phyloP scores from a whole-genome alignment of 2,113 vertebrate species.

The Chascanopsetta lugubris region DNA sequence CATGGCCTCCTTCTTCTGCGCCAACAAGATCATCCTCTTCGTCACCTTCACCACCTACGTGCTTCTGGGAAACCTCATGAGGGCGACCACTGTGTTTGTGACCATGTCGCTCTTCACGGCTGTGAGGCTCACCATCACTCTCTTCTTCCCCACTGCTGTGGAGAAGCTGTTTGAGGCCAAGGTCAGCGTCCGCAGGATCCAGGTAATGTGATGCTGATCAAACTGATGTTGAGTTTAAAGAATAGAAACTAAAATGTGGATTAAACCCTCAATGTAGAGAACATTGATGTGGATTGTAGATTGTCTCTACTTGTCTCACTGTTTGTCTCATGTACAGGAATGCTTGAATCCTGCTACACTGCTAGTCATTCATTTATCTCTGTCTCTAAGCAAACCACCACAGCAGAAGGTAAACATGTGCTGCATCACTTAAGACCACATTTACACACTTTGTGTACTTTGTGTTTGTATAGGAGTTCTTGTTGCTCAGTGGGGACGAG shows the following conservation, averaged over 20 bases:
- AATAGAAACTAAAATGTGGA: no score
- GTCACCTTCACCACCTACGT: slow-evolving; percentile 90
- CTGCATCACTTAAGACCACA: no score
- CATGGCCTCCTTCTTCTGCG: slow-evolving; percentile 92
- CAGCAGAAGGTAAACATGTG: no score
- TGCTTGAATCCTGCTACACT: no score
- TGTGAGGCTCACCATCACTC: slow-evolving; percentile 90
- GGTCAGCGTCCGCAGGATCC: slow-evolving; percentile 90
- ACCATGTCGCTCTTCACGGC: slow-evolving; percentile 87
- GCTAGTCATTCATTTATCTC: no score
- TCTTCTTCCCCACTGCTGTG: slow-evolving; percentile 92
- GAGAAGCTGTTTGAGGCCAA: slow-evolving; percentile 87
- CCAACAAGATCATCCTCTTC: slow-evolving; percentile 93
- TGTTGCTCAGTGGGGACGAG: slow-evolving; percentile 85
- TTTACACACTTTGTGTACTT: not conserved
- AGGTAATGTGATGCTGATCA: slow-evolving; percentile 78
- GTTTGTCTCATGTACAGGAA: no score
- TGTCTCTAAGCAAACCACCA: no score
- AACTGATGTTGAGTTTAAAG: no score
- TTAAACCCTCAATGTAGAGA: no score
- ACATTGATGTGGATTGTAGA: no score
- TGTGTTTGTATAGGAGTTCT: slow-evolving; percentile 81
- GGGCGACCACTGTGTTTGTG: slow-evolving; percentile 91
- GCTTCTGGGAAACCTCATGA: slow-evolving; percentile 86
- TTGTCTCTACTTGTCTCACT: no score